Evolutionary conservation across 2,888 invertebrate species (phyloP).

Genomic region (Sthenelais limicola): DNA sequence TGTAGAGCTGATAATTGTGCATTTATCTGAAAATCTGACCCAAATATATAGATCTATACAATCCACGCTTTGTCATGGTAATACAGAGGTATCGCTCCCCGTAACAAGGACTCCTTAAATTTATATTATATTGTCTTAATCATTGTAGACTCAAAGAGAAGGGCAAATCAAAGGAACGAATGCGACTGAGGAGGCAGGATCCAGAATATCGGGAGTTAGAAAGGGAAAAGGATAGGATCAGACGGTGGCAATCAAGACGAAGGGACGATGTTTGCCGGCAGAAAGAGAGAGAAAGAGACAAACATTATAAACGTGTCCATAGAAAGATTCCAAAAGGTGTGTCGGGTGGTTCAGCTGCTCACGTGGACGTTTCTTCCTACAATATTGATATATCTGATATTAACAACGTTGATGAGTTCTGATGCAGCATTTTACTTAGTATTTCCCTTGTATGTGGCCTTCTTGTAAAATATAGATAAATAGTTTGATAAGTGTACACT

Average conservation of each 20-base stretch:
- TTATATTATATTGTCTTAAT: conserved; percentile 3
- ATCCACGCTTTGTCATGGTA: no score
- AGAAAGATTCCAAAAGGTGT: conserved; percentile 7
- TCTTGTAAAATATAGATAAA: no score
- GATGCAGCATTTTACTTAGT: no score
- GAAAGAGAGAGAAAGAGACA: conserved; percentile 50
- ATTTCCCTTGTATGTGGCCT: no score
- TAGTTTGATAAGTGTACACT: no score
- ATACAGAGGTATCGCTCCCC: neutral
- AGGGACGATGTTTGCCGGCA: conserved; percentile 44
- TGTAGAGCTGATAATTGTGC: no score
- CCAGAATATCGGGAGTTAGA: conserved; percentile 51
- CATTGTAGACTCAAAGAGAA: conserved; percentile 52
- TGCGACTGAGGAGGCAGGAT: conserved; percentile 51
- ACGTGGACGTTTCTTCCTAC: neutral
- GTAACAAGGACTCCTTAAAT: neutral
- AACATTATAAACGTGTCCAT: conserved; percentile 31
- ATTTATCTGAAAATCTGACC: no score
- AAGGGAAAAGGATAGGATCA: conserved; percentile 50
- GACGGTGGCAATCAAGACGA: conserved; percentile 47
- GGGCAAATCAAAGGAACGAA: conserved; percentile 49
- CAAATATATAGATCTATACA: no score
- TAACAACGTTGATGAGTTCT: neutral
- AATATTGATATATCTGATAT: conserved; percentile 18
- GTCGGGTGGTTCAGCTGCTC: neutral